phyloP scores from a whole-genome alignment of 2,113 vertebrate genomes.

The Himantopus leucocephalus region DNA sequence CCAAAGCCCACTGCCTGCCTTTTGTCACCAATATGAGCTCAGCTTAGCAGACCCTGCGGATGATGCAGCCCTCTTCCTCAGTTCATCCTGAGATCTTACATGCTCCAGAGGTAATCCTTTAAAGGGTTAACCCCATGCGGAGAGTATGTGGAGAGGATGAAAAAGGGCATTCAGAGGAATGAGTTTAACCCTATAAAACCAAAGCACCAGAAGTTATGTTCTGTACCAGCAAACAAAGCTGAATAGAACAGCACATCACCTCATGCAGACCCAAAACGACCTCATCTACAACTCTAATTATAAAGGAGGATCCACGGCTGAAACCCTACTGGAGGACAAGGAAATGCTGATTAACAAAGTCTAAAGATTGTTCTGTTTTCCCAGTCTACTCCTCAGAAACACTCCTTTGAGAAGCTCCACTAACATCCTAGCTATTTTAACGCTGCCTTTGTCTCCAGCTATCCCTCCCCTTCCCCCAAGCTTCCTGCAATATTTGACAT shows the following conservation, averaged over 20 bases:
- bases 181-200: neutral
- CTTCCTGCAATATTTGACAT: conserved; percentile 38
- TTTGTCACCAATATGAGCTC: neutral
- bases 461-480: conserved; percentile 11
- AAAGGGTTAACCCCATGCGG: neutral
- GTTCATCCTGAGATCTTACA: neutral
- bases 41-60: neutral
- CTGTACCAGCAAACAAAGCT: neutral
- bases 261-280: neutral
- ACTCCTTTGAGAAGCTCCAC: neutral
- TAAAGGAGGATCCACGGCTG: neutral
- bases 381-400: neutral
- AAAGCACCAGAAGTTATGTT: neutral
- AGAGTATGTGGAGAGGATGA: neutral
- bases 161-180: neutral
- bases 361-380: neutral
- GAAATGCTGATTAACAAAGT: neutral
- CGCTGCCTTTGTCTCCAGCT: neutral
- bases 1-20: neutral
- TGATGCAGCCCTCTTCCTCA: neutral
- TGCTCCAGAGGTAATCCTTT: neutral
- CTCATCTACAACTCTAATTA: neutral
- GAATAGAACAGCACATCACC: neutral
- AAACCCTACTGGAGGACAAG: neutral
- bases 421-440: neutral